Percentiles rank a stretch among this genome's conserved stretches.
phyloP scores from a whole-genome alignment of 2,797 vertebrate genomes.

The Poecilia velifera region DNA sequence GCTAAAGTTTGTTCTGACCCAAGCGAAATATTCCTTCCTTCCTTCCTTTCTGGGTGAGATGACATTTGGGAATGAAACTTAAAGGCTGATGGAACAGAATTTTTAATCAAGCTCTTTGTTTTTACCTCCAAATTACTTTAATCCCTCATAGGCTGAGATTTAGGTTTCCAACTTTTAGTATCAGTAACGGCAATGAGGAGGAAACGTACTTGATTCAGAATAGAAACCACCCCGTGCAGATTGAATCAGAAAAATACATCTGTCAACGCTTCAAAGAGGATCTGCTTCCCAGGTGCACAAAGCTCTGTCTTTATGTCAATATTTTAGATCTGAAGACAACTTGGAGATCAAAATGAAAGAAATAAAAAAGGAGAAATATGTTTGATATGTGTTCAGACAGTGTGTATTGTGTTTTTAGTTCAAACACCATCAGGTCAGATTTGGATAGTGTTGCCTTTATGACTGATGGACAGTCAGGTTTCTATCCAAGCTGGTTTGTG shows the following conservation, averaged over 20 bases:
- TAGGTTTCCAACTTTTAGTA: not conserved
- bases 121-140: not conserved
- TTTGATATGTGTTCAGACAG: conserved; percentile 13
- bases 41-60: conserved; percentile 16
- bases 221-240: not conserved
- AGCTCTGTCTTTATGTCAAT: conserved; percentile 49
- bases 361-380: conserved; percentile 10
- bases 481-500: conserved; percentile 11
- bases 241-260: not conserved
- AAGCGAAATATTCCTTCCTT: conserved; percentile 19
- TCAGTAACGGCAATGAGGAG: not conserved
- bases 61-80: conserved; percentile 6
- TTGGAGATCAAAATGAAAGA: conserved; percentile 45
- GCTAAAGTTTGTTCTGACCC: conserved; percentile 28
- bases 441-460: conserved; percentile 18
- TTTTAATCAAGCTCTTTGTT: not conserved
- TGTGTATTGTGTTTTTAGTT: conserved; percentile 24
- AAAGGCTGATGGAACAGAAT: not conserved
- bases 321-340: conserved; percentile 48
- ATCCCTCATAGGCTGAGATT: not conserved
- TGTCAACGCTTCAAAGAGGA: conserved; percentile 19
- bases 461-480: conserved; percentile 22
- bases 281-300: not conserved
- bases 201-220: not conserved
- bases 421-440: conserved; percentile 21